Percentiles rank a stretch among this genome's conserved stretches.
Conservation (phyloP, 2,797 vertebrate species). For the Tarsius wallacei region DNA sequence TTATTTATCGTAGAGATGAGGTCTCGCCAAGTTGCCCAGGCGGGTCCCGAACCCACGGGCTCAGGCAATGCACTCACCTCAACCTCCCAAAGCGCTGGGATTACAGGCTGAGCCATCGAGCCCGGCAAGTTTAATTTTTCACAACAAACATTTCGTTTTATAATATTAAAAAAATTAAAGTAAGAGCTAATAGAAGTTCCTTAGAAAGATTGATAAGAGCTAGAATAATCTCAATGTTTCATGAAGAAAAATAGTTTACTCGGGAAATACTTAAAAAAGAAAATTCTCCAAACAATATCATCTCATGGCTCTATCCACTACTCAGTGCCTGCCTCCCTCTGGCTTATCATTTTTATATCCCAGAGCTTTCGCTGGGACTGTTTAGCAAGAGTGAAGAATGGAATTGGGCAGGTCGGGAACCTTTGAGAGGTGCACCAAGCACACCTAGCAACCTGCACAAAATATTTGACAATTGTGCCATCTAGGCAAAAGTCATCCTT, state of each 20-base stretch:
- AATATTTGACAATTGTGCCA: background rate
- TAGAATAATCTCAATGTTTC: conserved; percentile 42
- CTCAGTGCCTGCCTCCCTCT: background rate
- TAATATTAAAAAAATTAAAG: conserved; percentile 31
- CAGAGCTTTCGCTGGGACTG: background rate
- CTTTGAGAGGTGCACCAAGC: background rate
- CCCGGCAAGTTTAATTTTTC: conserved; percentile 34
- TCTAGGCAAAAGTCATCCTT: background rate
- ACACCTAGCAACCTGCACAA: background rate
- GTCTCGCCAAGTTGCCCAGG: too few relatives aligned
- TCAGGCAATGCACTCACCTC: too few relatives aligned
- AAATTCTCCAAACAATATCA: background rate
- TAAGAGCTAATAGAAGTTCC: background rate
- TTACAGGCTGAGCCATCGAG: too few relatives aligned
- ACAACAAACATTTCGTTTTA: background rate
- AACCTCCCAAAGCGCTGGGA: too few relatives aligned
- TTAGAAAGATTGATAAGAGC: background rate
- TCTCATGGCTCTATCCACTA: background rate
- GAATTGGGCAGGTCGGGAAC: background rate
- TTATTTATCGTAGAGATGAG: too few relatives aligned
- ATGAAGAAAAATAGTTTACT: conserved; percentile 22
- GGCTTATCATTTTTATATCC: background rate
- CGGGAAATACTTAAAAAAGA: background rate
- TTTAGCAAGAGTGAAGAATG: background rate
- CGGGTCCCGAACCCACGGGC: too few relatives aligned